A percentile compares a stretch with the other conserved stretches of the same genome.
Conservation (phyloP, 2,113 vertebrate genomes). For the Antechinus stuartii region DNA sequence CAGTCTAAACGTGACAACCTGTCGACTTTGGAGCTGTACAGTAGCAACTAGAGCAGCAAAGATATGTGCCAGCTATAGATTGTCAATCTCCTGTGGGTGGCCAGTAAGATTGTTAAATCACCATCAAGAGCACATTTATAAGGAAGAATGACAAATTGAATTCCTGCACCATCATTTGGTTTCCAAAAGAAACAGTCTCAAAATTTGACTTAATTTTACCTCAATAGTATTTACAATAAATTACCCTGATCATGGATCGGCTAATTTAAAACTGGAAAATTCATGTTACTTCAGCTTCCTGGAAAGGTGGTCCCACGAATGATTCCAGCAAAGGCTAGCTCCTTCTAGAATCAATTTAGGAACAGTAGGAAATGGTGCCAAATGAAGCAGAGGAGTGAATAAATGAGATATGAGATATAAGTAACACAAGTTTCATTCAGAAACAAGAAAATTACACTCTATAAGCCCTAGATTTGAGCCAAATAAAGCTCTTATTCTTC, state of each 20-base stretch:
- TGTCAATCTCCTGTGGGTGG: neutral
- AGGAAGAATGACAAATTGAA: constrained; percentile 1
- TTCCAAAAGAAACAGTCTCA: constrained; percentile 36
- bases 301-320: neutral
- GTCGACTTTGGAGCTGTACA: constrained; percentile 55
- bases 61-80: constrained; percentile 58
- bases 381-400: neutral
- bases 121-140: constrained; percentile 8
- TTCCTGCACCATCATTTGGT: constrained; percentile 42
- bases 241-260: constrained; percentile 55
- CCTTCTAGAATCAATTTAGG: neutral
- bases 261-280: constrained; percentile 25
- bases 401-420: neutral
- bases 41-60: constrained; percentile 64
- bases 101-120: constrained; percentile 50
- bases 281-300: constrained; percentile 15
- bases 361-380: neutral
- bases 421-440: neutral
- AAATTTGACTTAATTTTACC: neutral
- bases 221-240: constrained; percentile 47
- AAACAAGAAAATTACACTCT: neutral
- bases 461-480: neutral
- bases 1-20: constrained; percentile 72
- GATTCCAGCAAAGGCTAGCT: neutral
- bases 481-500: neutral